Base-by-base conservation (phyloP, 2,113 vertebrate species). In the Oxyura jamaicensis region DNA sequence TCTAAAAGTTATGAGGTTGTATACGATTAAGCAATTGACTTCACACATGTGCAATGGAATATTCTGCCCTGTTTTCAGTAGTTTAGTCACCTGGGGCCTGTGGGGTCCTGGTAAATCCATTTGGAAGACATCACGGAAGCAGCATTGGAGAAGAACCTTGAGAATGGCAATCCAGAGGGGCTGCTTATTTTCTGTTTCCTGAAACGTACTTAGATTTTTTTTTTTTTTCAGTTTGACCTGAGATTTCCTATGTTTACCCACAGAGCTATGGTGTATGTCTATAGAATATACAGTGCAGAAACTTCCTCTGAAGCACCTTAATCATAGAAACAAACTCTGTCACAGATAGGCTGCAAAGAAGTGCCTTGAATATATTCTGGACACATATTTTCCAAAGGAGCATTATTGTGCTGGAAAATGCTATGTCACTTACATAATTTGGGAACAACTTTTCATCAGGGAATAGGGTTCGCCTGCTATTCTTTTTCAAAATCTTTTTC, bases 51-150 rank as follows among this genome's bases (percentile, higher is more conserved):
- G 87, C 72, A 67, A 36, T 65, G 58, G 66, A 96, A 94, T 88
- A 91, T 67, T 85, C 58, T 88, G 87, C 62, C 50, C 62, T 60
- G 78, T 67, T 95, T 95, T 94, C 90, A 93, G 95, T 93, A 90
- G 93, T 97, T 84, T 94, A 79, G 56, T 90, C 94, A 81, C 62
- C 53, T 63, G 91, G 78, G 88, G 69, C 35, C 33, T 65, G 13
- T 20, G 50, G 68, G 84, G 60, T 65, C 56, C 94, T 96, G 95
- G 91, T 96, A 96, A 97, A 96, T 71, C 81, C 83, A 95, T 97
- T 95, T 93, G 35, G 78, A 93, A 91, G 60, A 69, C 75, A 95
- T 95, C 83, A 87, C 41, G 26, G 91, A 93, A 93, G 60, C 60
- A 93, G 23, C 39, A 29, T 0, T 94, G 69, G 11, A 95, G 76